Percentiles rank a stretch among this genome's conserved stretches.
Evolutionary conservation across 2,797 vertebrate genomes (phyloP).

Genomic region (Liasis olivaceus): DNA sequence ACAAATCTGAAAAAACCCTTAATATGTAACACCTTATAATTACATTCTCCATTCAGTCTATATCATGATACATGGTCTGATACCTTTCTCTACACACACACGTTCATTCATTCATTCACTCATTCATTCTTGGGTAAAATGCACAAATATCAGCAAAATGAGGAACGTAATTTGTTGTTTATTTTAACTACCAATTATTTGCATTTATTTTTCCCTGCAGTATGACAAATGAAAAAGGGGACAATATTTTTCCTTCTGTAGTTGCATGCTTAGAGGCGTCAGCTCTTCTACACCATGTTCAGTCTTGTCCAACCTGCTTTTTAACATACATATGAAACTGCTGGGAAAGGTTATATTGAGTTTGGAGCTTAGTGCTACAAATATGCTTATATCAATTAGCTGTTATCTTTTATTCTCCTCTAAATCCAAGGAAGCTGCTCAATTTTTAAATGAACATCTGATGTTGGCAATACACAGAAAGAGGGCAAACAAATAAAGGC

Average conservation of each 20-base stretch:
- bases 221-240: background rate
- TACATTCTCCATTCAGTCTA: slow-evolving; percentile 60
- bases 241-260: background rate
- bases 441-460: background rate
- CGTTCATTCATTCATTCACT: too few relatives aligned
- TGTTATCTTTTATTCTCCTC: background rate
- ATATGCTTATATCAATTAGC: background rate
- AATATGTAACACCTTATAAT: slow-evolving; percentile 53
- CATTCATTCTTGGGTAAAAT: background rate
- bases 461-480: background rate
- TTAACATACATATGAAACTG: background rate
- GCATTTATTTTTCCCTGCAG: slow-evolving; percentile 20
- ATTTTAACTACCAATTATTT: slow-evolving; percentile 15
- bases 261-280: background rate
- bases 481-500: background rate
- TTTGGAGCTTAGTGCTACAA: background rate
- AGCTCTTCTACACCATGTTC: background rate
- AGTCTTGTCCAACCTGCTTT: background rate
- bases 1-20: slow-evolving; percentile 64
- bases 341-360: background rate
- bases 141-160: slow-evolving; percentile 34
- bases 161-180: background rate
- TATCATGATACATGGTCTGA: slow-evolving; percentile 55
- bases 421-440: background rate
- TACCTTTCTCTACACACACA: slow-evolving; percentile 24